Conservation (phyloP, 2,113 vertebrate genomes). For the Psammodynastes pulverulentus region DNA sequence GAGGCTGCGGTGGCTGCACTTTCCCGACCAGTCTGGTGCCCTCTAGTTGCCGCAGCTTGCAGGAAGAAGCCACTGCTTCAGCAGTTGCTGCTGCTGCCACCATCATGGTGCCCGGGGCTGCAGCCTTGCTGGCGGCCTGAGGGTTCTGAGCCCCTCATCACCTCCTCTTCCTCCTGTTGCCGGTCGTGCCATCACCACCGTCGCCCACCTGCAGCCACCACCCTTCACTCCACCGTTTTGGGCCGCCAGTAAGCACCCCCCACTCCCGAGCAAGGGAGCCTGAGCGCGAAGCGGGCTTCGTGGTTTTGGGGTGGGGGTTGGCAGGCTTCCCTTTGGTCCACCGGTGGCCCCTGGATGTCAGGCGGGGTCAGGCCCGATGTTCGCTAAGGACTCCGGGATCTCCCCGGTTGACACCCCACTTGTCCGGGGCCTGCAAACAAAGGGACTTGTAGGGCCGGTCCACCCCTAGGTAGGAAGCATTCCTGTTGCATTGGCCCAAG, state of each 20-base stretch:
- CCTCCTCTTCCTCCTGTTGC: not conserved
- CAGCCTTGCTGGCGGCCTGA: constrained; percentile 25
- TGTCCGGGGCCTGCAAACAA: not conserved
- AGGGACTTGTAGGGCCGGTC: not conserved
- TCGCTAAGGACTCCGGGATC: not conserved
- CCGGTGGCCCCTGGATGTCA: not conserved
- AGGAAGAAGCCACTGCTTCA: constrained; percentile 46
- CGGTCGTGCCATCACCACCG: constrained; percentile 10
- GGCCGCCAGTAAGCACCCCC: not conserved
- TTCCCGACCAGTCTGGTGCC: constrained; percentile 27
- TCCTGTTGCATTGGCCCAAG: not conserved
- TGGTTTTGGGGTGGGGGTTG: not conserved
- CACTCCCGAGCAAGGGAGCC: not conserved
- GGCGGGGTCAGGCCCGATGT: not conserved
- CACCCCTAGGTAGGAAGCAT: not conserved
- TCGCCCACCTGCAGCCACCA: not conserved
- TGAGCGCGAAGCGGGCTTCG: not conserved
- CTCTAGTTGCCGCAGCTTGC: constrained; percentile 17
- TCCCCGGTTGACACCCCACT: not conserved
- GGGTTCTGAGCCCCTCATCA: constrained; percentile 25
- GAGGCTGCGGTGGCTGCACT: constrained; percentile 45
- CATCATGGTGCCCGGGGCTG: constrained; percentile 28
- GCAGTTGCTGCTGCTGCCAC: constrained; percentile 19
- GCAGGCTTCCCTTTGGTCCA: not conserved
- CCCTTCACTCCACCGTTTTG: not conserved